Percentiles rank a stretch among this genome's conserved stretches.
Evolutionary conservation across 2,888 invertebrate species (phyloP).

Genomic region (Torymus aiolomorphi): DNA sequence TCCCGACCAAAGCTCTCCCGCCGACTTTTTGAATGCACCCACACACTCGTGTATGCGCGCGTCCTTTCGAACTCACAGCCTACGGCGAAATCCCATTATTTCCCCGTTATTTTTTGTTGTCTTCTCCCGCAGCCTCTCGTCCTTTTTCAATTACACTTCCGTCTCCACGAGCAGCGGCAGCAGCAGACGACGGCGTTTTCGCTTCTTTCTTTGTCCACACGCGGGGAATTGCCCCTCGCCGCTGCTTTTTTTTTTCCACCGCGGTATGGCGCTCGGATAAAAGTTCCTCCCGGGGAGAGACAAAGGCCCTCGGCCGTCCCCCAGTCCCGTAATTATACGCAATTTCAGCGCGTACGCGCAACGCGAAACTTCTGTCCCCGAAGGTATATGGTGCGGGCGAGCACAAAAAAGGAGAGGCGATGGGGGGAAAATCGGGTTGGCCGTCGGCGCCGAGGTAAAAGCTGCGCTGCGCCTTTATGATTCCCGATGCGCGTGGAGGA

Average conservation of each 20-base stretch:
- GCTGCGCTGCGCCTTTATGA: not conserved
- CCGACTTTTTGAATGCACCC: no score
- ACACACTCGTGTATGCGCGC: no score
- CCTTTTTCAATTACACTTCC: slow-evolving; percentile 36
- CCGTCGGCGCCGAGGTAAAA: slow-evolving; percentile 1
- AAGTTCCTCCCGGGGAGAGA: not conserved
- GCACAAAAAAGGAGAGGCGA: not conserved
- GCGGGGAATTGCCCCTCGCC: not conserved
- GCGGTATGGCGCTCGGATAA: no score
- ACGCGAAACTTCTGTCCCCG: slow-evolving; percentile 29
- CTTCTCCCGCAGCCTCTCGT: no score
- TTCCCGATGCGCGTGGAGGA: not conserved
- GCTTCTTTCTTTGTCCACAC: slow-evolving; percentile 29
- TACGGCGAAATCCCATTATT: no score
- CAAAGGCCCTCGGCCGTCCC: slow-evolving; percentile 2
- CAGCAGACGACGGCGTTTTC: no score
- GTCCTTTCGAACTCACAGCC: no score
- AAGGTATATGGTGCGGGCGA: not conserved
- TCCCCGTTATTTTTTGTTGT: no score
- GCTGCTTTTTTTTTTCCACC: not conserved
- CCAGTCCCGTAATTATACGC: slow-evolving; percentile 35
- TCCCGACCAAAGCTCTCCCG: no score
- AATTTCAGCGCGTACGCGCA: slow-evolving; percentile 7
- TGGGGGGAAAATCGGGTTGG: slow-evolving; percentile 14
- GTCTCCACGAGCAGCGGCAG: not conserved